phyloP scores from a whole-genome alignment of 2,113 vertebrate genomes.

The Eudyptes chrysolophus region DNA sequence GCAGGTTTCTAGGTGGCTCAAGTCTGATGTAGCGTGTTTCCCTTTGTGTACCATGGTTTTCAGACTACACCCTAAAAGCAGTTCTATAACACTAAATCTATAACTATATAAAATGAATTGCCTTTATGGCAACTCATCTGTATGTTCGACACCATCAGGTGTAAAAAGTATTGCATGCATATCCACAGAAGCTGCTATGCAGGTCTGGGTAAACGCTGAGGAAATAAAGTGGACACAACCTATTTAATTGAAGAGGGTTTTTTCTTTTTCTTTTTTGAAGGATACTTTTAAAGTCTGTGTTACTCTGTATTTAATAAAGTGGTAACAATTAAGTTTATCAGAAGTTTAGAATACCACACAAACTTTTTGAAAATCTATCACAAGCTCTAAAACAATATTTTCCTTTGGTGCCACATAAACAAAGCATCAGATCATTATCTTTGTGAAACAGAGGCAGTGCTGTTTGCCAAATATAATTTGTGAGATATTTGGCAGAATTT shows the following conservation, averaged over 20 bases:
- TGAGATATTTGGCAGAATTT: slow-evolving; percentile 47
- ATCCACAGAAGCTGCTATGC: not conserved
- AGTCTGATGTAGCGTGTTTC: not conserved
- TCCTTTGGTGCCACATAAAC: slow-evolving; percentile 40
- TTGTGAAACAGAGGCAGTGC: slow-evolving; percentile 25
- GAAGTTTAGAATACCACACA: not conserved
- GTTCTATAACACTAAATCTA: not conserved
- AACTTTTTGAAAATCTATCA: slow-evolving; percentile 8
- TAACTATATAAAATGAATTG: too few species aligned
- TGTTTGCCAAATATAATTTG: slow-evolving; percentile 46
- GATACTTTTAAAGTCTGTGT: not conserved
- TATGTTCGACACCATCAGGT: not conserved
- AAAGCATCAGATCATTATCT: slow-evolving; percentile 23
- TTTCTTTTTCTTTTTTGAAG: not conserved
- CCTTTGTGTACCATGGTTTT: not conserved
- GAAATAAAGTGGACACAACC: not conserved
- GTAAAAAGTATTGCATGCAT: not conserved
- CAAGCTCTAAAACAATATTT: slow-evolving; percentile 39
- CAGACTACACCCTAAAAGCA: not conserved
- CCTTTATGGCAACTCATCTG: not conserved
- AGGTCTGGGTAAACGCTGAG: fast-evolving
- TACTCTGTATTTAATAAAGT: not conserved
- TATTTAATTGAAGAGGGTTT: not conserved
- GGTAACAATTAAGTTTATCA: not conserved
- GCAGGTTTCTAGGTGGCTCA: not conserved